Evolutionary conservation across 2,113 vertebrate species (phyloP), one percentile per base, ranked within the genome.

Genomic region (Protomyctophum bolini): DNA sequence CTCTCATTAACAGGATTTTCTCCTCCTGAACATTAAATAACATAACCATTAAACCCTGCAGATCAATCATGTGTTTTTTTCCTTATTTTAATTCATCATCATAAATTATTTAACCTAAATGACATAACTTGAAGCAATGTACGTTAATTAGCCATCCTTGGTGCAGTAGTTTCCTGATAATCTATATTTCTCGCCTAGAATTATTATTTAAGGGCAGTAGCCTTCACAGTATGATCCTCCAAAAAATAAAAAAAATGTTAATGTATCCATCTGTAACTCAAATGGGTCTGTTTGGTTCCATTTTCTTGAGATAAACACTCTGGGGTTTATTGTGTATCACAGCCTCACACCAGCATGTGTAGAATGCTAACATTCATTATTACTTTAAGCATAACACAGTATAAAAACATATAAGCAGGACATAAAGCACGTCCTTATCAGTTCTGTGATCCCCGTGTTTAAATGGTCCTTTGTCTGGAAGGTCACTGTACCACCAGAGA

Each of bases 391-490:
- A 63, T 60, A 82, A 81, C 21, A 21, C 21, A 21, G 70, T 77
- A 72, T 54, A 79, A 81, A 75, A 84, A 55, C 71, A 87, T 77
- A 79, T 58, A 7, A 29, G 56, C 29, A 9, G 84, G 81, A 83
- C 84, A 76, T 79, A 55, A 83, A 73, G 62, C 76, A 28, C 63
- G 68, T 70, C 70, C 76, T 66, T 14, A 57, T 66, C 64, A 1
- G 58, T 69, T 76, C 77, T 62, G 41, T 72, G 58, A 72, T 73
- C 48, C 60, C 56, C 1, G 29, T 69, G 79, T 88, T 87, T 83
- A n/a, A n/a, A 77, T 49, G 72, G 71, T 74, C 55, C 79, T 83
- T 88, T 85, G 76, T 87, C 84, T 88, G 79, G 85, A 83, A 89
- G 86, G 84, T 84, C 89, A 83, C 51, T 6, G 78, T 79, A 71